phyloP scores from a whole-genome alignment of 2,888 invertebrate species.

The Spatulosminthurus flaviceps region DNA sequence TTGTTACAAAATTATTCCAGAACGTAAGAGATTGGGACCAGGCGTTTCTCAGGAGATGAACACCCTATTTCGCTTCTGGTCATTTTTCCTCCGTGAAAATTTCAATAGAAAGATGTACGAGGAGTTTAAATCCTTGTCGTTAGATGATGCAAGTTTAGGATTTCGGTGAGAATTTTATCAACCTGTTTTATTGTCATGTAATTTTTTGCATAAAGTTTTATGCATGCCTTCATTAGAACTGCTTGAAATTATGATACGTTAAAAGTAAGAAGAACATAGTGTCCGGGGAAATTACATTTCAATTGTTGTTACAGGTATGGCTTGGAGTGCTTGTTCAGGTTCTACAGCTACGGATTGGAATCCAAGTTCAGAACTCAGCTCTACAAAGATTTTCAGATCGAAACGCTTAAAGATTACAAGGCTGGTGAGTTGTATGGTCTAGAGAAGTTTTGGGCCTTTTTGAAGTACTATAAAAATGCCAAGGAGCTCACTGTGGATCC shows the following conservation, averaged over 20 bases:
- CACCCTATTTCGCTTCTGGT: slow-evolving; percentile 99
- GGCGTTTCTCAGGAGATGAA: slow-evolving; percentile 99
- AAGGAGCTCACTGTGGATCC: slow-evolving; percentile 78
- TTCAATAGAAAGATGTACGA: slow-evolving; percentile 98
- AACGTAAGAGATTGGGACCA: slow-evolving; percentile 89
- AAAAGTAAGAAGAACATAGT: no score
- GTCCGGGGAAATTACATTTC: no score
- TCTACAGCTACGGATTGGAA: slow-evolving; percentile 97
- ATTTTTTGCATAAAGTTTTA: no score
- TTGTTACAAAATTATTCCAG: slow-evolving; percentile 68
- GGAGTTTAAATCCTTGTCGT: slow-evolving; percentile 91
- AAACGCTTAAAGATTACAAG: slow-evolving; percentile 89
- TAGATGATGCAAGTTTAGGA: slow-evolving; percentile 90
- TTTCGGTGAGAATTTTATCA: slow-evolving; percentile 76
- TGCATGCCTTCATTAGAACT: no score
- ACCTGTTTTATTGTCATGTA: no score
- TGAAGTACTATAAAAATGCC: slow-evolving; percentile 92
- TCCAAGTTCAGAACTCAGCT: slow-evolving; percentile 93
- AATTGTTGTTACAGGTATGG: slow-evolving; percentile 68
- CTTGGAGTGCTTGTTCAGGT: slow-evolving; percentile 83
- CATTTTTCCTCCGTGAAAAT: slow-evolving; percentile 97
- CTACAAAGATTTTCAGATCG: slow-evolving; percentile 94
- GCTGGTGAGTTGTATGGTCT: slow-evolving; percentile 90
- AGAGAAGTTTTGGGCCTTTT: slow-evolving; percentile 99
- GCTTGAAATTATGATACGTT: no score